phyloP scores from a whole-genome alignment of 2,113 vertebrate species.

The Alethe diademata region DNA sequence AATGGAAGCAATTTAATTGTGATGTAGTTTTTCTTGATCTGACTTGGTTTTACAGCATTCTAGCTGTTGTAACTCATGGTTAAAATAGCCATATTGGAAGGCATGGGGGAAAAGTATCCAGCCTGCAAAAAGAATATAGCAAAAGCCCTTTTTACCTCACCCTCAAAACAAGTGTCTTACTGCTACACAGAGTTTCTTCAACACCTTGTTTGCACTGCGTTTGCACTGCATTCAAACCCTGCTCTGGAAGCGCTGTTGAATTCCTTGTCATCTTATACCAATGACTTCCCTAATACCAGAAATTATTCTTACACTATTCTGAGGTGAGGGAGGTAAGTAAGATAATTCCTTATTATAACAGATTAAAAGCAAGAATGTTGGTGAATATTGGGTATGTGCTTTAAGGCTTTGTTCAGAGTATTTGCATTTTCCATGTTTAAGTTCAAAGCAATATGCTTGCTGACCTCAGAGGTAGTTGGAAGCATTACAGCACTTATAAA shows the following conservation, averaged over 20 bases:
- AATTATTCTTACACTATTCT: background rate
- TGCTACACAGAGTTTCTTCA: background rate
- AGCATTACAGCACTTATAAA: background rate
- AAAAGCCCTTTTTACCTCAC: background rate
- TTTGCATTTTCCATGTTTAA: background rate
- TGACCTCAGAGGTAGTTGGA: background rate
- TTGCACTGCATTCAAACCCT: background rate
- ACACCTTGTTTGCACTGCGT: background rate
- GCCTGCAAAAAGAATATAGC: background rate
- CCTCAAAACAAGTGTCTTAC: background rate
- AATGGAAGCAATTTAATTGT: background rate
- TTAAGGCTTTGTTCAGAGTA: background rate
- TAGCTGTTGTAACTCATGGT: background rate
- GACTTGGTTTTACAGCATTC: background rate
- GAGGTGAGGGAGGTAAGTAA: background rate
- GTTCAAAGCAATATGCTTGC: background rate
- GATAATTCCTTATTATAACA: background rate
- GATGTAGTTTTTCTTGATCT: background rate
- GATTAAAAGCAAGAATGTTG: background rate
- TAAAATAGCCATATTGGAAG: background rate
- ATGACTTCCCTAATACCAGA: background rate
- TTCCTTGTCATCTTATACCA: background rate
- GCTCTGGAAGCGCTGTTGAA: background rate
- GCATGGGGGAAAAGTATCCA: background rate
- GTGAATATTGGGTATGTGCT: background rate